These are phyloP conservation scores for Emydura subglobosa DNA, from an alignment of 2,113 vertebrate genomes.

Conservation along the genomic window DNA sequence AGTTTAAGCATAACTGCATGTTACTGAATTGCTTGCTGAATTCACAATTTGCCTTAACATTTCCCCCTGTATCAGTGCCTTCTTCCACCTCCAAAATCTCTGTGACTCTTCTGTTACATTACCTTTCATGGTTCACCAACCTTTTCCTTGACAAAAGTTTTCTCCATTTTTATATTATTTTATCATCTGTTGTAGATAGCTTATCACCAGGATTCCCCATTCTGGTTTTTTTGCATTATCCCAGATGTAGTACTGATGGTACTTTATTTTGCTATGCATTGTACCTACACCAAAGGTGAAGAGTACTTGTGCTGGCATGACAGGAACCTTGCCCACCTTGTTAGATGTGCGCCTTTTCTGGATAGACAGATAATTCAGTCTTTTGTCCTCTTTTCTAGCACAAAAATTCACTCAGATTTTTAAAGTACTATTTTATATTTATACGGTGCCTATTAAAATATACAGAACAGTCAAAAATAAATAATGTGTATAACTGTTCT, in stretches of 20 bases:
- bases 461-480: neutral
- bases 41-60: neutral
- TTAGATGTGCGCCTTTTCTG: neutral
- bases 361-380: neutral
- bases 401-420: neutral
- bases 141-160: neutral
- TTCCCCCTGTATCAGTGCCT: neutral
- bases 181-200: neutral
- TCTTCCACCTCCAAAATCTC: neutral
- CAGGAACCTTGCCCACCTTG: neutral
- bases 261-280: neutral
- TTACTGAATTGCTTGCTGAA: neutral
- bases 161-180: neutral
- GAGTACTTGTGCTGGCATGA: neutral
- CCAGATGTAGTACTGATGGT: fast-evolving
- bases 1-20: neutral
- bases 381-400: neutral
- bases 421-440: neutral
- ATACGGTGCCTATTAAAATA: neutral
- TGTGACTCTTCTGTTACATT: neutral
- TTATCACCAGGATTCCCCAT: neutral
- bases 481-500: neutral
- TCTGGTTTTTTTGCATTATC: neutral
- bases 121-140: neutral
- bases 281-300: neutral